Conservation (phyloP, 2,797 vertebrate species). For the Enteromius viviparus region DNA sequence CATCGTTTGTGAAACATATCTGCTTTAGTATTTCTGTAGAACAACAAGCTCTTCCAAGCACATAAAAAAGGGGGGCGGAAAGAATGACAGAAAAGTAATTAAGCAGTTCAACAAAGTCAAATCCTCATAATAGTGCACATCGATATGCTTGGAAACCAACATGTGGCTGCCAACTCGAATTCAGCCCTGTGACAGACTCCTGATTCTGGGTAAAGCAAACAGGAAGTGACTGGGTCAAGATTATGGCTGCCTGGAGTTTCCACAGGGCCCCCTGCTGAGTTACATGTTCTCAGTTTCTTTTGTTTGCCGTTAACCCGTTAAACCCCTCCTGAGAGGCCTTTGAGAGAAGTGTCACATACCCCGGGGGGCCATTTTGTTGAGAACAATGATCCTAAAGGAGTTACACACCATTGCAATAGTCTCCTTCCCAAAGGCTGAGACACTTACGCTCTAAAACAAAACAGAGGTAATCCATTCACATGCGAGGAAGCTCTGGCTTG, state of each 20-base stretch:
- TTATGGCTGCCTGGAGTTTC: conserved; percentile 76
- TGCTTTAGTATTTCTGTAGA: neutral
- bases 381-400: conserved; percentile 82
- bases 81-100: neutral
- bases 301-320: conserved; percentile 84
- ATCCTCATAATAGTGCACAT: neutral
- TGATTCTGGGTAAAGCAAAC: conserved; percentile 67
- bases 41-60: neutral
- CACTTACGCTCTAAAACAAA: conserved; percentile 47
- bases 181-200: conserved; percentile 27
- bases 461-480: conserved; percentile 29
- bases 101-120: neutral
- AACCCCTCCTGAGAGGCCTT: conserved; percentile 80
- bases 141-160: conserved; percentile 22
- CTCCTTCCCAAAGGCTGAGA: conserved; percentile 41
- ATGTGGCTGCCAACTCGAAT: conserved; percentile 33
- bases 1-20: conserved; percentile 16
- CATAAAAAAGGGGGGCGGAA: neutral
- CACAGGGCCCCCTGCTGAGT: conserved; percentile 77
- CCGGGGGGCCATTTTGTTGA: conserved; percentile 79
- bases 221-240: conserved; percentile 71
- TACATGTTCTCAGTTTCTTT: conserved; percentile 80
- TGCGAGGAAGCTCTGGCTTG: conserved; percentile 27
- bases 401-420: conserved; percentile 77
- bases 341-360: conserved; percentile 81